These are phyloP conservation scores for Tigriopus japonicus DNA, from an alignment of 1,140 invertebrate species.

Conservation along the genomic window DNA sequence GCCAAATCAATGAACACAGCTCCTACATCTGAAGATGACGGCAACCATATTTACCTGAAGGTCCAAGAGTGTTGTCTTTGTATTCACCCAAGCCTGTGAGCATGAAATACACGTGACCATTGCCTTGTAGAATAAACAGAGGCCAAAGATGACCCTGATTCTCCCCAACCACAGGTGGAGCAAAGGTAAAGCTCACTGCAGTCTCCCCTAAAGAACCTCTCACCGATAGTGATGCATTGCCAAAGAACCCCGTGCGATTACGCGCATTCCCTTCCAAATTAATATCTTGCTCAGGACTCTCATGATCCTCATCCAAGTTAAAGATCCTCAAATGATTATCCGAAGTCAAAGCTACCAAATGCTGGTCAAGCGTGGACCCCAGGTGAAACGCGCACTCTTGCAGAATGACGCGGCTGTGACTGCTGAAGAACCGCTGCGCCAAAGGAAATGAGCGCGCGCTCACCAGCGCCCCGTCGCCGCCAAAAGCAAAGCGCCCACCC, in stretches of 20 bases:
- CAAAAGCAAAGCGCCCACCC: background rate
- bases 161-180: background rate
- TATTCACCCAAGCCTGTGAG: background rate
- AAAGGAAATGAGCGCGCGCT: background rate
- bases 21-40: no score
- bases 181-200: slow-evolving; percentile 4
- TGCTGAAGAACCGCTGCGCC: slow-evolving; percentile 2
- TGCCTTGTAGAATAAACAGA: background rate
- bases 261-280: background rate
- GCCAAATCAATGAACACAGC: no score
- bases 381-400: background rate
- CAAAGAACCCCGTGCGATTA: background rate
- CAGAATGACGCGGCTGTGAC: background rate
- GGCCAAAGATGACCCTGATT: background rate
- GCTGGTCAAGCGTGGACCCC: background rate
- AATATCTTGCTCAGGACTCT: background rate
- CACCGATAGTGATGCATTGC: background rate
- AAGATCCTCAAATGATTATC: slow-evolving; percentile 3
- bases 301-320: background rate
- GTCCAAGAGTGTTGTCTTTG: background rate
- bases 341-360: background rate
- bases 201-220: background rate
- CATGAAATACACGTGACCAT: slow-evolving; percentile 3
- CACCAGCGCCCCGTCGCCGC: background rate
- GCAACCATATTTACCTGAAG: background rate